phyloP scores from a whole-genome alignment of 2,888 invertebrate genomes.

The Lacanobia oleracea region DNA sequence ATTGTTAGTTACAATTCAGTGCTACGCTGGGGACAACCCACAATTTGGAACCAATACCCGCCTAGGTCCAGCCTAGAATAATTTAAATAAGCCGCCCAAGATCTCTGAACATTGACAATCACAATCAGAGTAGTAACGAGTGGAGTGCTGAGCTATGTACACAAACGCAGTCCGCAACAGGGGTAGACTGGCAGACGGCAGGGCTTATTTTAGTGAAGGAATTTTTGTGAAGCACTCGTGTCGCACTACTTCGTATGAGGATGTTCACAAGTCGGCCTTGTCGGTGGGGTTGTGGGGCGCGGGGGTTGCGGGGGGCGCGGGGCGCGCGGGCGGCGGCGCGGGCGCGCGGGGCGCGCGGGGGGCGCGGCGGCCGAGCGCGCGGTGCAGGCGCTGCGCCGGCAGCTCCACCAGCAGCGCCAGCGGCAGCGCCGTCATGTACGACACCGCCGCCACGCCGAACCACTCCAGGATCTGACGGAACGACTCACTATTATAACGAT shows the following conservation, averaged over 20 bases:
- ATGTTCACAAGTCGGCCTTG: constrained; percentile 66
- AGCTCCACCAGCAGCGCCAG: constrained; percentile 86
- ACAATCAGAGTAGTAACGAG: constrained; percentile 10
- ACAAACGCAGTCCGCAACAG: background rate
- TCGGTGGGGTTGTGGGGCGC: constrained; percentile 61
- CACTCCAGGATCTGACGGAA: constrained; percentile 76
- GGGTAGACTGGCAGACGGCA: background rate
- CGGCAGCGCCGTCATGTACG: constrained; percentile 82
- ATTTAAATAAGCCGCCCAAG: constrained; percentile 21
- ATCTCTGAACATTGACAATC: constrained; percentile 8
- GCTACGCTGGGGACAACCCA: constrained; percentile 3
- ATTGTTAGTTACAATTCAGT: constrained; percentile 5
- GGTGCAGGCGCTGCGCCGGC: constrained; percentile 80
- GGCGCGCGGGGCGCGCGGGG: constrained; percentile 69
- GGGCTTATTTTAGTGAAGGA: background rate
- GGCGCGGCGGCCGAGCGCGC: constrained; percentile 67
- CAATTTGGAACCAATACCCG: constrained; percentile 29
- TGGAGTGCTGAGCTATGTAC: constrained; percentile 22
- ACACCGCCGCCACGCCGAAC: constrained; percentile 83
- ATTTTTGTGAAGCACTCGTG: background rate
- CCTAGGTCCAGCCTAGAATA: constrained; percentile 52
- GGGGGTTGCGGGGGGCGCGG: constrained; percentile 74
- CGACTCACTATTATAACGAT: too few species aligned
- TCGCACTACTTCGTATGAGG: background rate
- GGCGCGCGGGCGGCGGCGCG: constrained; percentile 6